Base-by-base conservation (phyloP, 2,888 invertebrate genomes). In the Xanthia icteritia region DNA sequence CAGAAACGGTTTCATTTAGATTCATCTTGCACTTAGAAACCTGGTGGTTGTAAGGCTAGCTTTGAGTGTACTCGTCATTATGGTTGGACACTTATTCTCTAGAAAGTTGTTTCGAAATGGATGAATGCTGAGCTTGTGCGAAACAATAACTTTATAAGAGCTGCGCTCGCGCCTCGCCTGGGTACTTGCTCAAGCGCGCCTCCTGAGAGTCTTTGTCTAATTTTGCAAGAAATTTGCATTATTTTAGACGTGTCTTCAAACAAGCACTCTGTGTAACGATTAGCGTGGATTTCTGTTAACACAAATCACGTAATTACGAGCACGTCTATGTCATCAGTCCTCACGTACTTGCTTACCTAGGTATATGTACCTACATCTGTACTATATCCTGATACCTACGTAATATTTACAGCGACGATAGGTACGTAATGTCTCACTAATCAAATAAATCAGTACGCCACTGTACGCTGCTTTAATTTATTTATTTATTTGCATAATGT, bases 381-480 rank as follows among this genome's bases (percentile, higher is more conserved):
- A n/a, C 17, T 36, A 27, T 17, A 74, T 54, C 15, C 9, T 27
- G 27, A 17, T 51, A 54, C n/a, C 15, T 51, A 54, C 36, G 20
- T 54, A 54, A 56, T 20, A 56, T 54, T 42, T 51, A 58, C 42
- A 67, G 17, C 20, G 48, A 31, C 11, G 56, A 45, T 58, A 17
- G 17, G 17, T 67, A 66, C 65, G 54, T 75, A 75, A 63, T 58
- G 27, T 20, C 31, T 67, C n/a, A 58, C 76, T 85, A 70, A 84
- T 84, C 65, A 56, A 65, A 48, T 69, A 67, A 67, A 76, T 76
- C 36, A 66, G 27, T 54, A 69, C 58, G 63, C 51, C n/a, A 20
- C 27, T 63, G 54, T 54, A 65, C 56, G n/a, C 54, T 17, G 20
- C 31, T 60, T 60, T 31, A 15, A 63, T 69, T 17, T 20, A 63